Conservation (phyloP, 2,113 vertebrate species). For the Zosterops japonicus region DNA sequence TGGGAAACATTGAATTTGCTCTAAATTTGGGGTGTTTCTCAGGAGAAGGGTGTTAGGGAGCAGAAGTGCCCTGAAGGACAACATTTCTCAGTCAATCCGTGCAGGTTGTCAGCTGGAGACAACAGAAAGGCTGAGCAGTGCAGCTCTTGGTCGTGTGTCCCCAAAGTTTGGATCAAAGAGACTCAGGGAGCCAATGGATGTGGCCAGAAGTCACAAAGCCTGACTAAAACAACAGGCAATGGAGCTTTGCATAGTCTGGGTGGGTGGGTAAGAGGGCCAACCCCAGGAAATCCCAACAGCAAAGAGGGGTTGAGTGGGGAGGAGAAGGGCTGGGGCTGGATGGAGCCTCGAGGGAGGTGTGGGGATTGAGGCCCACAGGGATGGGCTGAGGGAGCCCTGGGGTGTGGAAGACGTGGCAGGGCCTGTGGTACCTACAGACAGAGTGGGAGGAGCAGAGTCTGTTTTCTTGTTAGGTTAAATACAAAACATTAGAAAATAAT, state of each 20-base stretch:
- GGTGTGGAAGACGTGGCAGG: not conserved
- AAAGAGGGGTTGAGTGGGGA: not conserved
- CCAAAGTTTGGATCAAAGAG: not conserved
- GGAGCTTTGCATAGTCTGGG: conserved; percentile 52
- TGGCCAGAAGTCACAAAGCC: conserved; percentile 39
- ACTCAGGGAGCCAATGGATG: conserved; percentile 13
- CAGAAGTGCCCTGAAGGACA: not conserved
- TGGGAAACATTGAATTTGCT: not conserved
- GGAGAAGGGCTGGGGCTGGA: not conserved
- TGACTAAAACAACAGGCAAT: not conserved
- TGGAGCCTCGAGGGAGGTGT: not conserved
- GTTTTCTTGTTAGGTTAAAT: not conserved
- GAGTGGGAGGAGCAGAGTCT: not conserved
- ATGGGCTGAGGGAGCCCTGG: fast-evolving
- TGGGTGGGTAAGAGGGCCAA: not conserved
- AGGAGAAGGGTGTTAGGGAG: not conserved
- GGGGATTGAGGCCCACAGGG: fast-evolving
- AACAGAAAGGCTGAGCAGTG: not conserved
- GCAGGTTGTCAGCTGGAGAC: not conserved
- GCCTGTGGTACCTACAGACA: not conserved
- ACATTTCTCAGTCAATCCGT: fast-evolving
- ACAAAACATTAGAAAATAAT: conserved; percentile 36
- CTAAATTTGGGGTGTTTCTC: not conserved
- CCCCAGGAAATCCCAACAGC: not conserved
- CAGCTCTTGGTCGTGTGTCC: not conserved